phyloP scores from a whole-genome alignment of 2,888 invertebrate species.

The Lissonota sp. region DNA sequence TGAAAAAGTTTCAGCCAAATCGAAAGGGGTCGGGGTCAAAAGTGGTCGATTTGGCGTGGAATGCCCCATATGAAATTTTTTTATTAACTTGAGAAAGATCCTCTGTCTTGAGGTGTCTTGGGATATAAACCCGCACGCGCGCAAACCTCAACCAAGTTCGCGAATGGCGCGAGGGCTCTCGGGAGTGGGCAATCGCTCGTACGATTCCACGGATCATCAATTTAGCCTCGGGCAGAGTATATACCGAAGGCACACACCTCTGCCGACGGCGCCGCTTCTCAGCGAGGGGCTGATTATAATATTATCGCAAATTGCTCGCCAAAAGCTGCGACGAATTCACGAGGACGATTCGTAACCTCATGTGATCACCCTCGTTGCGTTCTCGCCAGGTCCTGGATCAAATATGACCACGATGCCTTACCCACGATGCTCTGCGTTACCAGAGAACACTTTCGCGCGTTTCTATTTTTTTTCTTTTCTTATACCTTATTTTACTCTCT shows the following conservation, averaged over 20 bases:
- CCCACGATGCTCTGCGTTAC: conserved; percentile 48
- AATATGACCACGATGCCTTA: conserved; percentile 26
- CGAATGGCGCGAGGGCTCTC: conserved; percentile 13
- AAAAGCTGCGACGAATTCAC: conserved; percentile 75
- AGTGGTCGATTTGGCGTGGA: too few species aligned
- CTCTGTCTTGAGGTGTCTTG: too few species aligned
- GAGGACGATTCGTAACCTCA: conserved; percentile 64
- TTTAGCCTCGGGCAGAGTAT: conserved; percentile 69
- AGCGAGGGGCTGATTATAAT: conserved; percentile 76
- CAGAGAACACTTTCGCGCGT: conserved; percentile 65
- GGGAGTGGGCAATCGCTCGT: conserved; percentile 26
- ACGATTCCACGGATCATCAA: conserved; percentile 75
- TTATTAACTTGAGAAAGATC: too few species aligned
- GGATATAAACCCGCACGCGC: too few species aligned
- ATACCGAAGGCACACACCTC: conserved; percentile 61
- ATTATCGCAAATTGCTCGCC: conserved; percentile 76
- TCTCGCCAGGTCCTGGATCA: conserved; percentile 33
- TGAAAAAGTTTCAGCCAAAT: too few species aligned
- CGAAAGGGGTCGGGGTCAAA: too few species aligned
- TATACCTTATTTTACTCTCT: conserved; percentile 37
- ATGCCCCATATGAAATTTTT: too few species aligned
- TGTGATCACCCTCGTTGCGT: conserved; percentile 57
- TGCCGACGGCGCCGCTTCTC: conserved; percentile 39
- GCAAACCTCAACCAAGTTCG: background rate
- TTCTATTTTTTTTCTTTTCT: conserved; percentile 51